Evolutionary conservation across 1,140 invertebrate genomes (phyloP), one percentile per base, ranked within the genome.

Genomic region (Stegodyphus mimosarum): DNA sequence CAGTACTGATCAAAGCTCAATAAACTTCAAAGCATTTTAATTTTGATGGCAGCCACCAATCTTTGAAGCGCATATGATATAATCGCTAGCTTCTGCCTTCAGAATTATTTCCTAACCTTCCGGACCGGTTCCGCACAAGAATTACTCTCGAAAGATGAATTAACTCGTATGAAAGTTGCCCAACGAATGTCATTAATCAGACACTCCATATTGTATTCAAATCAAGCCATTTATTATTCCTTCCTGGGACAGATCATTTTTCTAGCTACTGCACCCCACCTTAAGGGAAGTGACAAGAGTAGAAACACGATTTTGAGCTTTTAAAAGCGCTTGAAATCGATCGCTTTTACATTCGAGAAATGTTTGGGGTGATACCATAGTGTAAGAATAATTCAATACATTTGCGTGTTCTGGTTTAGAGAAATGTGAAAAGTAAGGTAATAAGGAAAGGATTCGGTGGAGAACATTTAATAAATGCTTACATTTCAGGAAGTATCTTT

Each of bases 151-250:
- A 74, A 74, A 74, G 74, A 76, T 76, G 74, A 76, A 76, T 76
- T 76, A 76, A 76, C 74, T 76, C 74, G 74, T 66, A 64, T 76
- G 51, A 76, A 64, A 76, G 74, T 76, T 76, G 55, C 74, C 49
- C 74, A 33, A 2, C 53, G 60, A 10, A 64, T 6, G 7, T 18
- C 74, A 76, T 76, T 76, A 76, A 76, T 76, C 74, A 76, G 48
- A 10, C 48, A 6, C 63, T 76, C 72, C 74, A 49, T 76, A 76
- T 76, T 76, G 74, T 76, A 76, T 76, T 76, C 74, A 76, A 76
- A 76, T 76, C 74, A 76, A 76, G 74, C 33, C 74, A 76, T 76
- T 76, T 76, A 66, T 76, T 76, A 76, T 66, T 74, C 74, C 74
- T 63, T 60, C 10, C 9, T 48, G 74, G 49, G 55, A 76, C 11